Base-by-base conservation (phyloP, 2,888 invertebrate genomes). In the Napeogenes inachia region DNA sequence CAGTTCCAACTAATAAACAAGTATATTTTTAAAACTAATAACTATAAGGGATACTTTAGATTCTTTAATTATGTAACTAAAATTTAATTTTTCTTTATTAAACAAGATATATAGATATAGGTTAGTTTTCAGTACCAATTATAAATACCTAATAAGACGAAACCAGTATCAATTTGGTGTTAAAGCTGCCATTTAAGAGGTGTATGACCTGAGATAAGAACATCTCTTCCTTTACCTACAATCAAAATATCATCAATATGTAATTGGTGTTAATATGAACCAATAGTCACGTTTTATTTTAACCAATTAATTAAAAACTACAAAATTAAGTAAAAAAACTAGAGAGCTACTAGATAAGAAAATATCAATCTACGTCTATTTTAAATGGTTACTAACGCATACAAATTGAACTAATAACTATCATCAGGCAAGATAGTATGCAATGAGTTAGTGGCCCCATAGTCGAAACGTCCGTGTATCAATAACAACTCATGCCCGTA, bases 391-490 rank as follows among this genome's bases (percentile, higher is more conserved):
- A 63, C 63, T 64, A 62, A 67, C 38, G 55, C 54, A 32, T 56
- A 64, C 58, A 66, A 59, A 62, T 70, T 60, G 45, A 59, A 56
- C 47, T 63, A 68, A 65, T 73, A 73, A 75, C 73, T 77, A 78
- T 70, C 70, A 73, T 70, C 79, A 82, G 77, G 79, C 81, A 75
- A 71, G 76, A 88, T 86, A 87, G 84, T 87, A 89, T 87, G 88
- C 87, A 89, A 89, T 87, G 60, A 84, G 79, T 82, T 74, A 69
- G 77, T 77, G 76, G 77, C 80, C 78, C 79, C 82, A 78, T 82
- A 82, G 82, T 81, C 71, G 79, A 79, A 81, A 80, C 77, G 75
- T 77, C 77, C 70, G 72, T 77, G 77, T 74, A 75, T 77, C 68
- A 73, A 70, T 75, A 71, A 77, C 73, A 78, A 78, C 73, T 76